Conservation (phyloP, 2,113 vertebrate genomes). For the Shinisaurus crocodilurus region DNA sequence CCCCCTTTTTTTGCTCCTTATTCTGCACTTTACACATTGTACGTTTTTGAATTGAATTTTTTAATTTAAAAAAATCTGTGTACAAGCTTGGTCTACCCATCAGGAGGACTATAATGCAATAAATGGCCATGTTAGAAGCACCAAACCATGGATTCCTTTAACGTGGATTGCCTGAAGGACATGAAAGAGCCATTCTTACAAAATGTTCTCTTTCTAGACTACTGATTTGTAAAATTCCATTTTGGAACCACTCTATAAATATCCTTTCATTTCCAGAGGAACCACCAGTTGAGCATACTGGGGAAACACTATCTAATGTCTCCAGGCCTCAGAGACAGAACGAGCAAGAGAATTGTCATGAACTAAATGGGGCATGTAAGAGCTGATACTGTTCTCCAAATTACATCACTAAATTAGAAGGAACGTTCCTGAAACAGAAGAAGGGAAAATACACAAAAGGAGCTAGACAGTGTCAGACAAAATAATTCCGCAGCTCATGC, state of each 20-base stretch:
- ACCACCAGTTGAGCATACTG: constrained; percentile 25
- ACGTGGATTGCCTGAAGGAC: constrained; percentile 19
- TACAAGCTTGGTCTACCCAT: neutral
- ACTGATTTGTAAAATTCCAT: constrained; percentile 49
- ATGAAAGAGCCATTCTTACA: constrained; percentile 34
- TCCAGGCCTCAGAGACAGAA: neutral
- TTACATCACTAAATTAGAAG: constrained; percentile 11
- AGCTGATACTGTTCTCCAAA: constrained; percentile 5
- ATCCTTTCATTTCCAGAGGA: constrained; percentile 39
- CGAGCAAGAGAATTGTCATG: constrained; percentile 13
- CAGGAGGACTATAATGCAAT: too few relatives aligned
- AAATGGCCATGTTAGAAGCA: neutral
- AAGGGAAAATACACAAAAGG: neutral
- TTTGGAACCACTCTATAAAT: constrained; percentile 41
- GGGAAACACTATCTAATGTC: constrained; percentile 12
- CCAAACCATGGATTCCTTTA: neutral
- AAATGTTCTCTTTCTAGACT: constrained; percentile 15
- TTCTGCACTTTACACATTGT: neutral
- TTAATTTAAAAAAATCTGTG: neutral
- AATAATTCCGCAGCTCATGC: neutral
- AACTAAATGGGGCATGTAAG: constrained; percentile 34
- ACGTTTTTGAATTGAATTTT: neutral
- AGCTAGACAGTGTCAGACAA: neutral
- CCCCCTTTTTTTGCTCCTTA: neutral
- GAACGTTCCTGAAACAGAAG: neutral